These are phyloP conservation scores for Oreonectes daqikongensis DNA, from an alignment of 2,797 vertebrate species.

Conservation along the genomic window DNA sequence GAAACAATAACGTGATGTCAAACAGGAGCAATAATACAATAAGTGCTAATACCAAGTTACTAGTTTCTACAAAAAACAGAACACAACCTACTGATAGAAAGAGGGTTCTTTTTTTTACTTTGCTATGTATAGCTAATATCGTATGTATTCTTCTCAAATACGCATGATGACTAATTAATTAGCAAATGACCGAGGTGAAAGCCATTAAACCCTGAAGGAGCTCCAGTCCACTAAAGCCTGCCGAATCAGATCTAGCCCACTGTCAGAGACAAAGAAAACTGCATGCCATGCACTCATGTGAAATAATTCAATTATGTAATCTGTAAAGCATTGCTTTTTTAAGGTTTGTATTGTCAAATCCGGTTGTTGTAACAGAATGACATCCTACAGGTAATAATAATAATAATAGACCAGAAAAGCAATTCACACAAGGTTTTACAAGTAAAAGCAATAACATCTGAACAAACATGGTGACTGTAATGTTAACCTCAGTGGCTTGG, in stretches of 20 bases:
- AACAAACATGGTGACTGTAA: background rate
- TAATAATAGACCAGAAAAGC: background rate
- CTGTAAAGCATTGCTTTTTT: slow-evolving; percentile 5
- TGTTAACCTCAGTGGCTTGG: background rate
- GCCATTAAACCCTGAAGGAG: slow-evolving; percentile 56
- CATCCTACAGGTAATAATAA: background rate
- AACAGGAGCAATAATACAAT: no score
- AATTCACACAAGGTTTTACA: background rate
- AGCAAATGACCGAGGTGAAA: slow-evolving; percentile 33
- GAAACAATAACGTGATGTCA: no score
- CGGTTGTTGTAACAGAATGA: background rate
- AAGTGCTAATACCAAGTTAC: no score
- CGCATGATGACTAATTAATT: slow-evolving; percentile 41
- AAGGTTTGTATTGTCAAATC: slow-evolving; percentile 20
- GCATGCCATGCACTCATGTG: slow-evolving; percentile 30
- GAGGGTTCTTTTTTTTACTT: no score
- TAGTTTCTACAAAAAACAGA: no score
- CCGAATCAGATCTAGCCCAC: slow-evolving; percentile 30
- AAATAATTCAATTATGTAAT: slow-evolving; percentile 42
- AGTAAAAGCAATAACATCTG: background rate
- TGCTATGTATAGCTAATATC: no score
- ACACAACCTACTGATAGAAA: no score
- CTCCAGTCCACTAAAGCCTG: slow-evolving; percentile 34
- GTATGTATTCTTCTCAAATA: slow-evolving; percentile 5
- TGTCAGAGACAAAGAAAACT: slow-evolving; percentile 13